A percentile compares a stretch with the other conserved stretches of the same genome.
Conservation (phyloP, 2,888 invertebrate species). For the Lutraria lutraria region DNA sequence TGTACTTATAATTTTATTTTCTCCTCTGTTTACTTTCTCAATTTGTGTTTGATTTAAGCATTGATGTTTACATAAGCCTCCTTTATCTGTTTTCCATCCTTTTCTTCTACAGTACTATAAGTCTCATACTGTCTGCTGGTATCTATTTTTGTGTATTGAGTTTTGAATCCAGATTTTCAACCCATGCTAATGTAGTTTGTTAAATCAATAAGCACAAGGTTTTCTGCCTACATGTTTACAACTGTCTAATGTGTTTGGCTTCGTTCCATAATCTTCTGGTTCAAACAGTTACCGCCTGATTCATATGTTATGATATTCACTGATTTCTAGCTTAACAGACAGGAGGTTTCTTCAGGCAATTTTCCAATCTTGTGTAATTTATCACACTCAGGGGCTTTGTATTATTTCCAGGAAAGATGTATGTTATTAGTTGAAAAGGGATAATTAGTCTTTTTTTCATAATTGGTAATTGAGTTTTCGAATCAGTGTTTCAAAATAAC, state of each 20-base stretch:
- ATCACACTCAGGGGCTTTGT: background rate
- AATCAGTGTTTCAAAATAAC: no score
- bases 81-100: background rate
- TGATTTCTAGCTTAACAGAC: background rate
- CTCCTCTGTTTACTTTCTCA: no score
- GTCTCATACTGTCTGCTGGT: background rate
- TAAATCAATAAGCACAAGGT: slow-evolving; percentile 26
- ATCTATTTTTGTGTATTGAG: background rate
- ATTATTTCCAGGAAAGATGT: background rate
- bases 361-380: background rate
- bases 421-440: background rate
- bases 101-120: background rate
- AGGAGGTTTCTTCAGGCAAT: slow-evolving; percentile 15
- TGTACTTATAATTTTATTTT: no score
- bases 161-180: slow-evolving; percentile 11
- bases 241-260: slow-evolving; percentile 21
- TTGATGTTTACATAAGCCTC: background rate
- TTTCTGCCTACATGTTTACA: slow-evolving; percentile 22
- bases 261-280: slow-evolving; percentile 19
- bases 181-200: background rate
- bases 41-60: no score
- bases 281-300: slow-evolving; percentile 16
- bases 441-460: background rate
- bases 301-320: slow-evolving; percentile 20
- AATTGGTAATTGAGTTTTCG: background rate